Conservation (phyloP, 2,888 invertebrate species). For the Fabriciana adippe region DNA sequence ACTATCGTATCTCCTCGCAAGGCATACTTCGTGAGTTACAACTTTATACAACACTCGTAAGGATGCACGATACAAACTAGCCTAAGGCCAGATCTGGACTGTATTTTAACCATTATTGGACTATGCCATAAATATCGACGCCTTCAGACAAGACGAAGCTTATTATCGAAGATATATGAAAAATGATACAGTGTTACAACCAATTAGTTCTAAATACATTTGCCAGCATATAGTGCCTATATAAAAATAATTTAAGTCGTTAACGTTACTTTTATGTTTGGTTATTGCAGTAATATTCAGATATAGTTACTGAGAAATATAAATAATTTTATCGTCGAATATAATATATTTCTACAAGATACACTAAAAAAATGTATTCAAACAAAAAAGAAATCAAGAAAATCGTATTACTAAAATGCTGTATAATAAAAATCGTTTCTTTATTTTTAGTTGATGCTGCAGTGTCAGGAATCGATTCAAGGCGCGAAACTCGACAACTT, state of each 20-base stretch:
- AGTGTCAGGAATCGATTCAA: slow-evolving; percentile 31
- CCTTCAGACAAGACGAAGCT: slow-evolving; percentile 26
- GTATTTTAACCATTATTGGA: slow-evolving; percentile 52
- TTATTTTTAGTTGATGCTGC: slow-evolving; percentile 22
- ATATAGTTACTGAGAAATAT: no score
- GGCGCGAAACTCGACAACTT: slow-evolving; percentile 76
- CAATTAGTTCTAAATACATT: slow-evolving; percentile 17
- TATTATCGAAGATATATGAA: slow-evolving; percentile 39
- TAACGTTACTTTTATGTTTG: no score
- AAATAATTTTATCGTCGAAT: no score
- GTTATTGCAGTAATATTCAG: no score
- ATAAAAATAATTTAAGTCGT: not conserved
- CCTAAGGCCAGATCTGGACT: slow-evolving; percentile 40
- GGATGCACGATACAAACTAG: slow-evolving; percentile 32
- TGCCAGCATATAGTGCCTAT: not conserved
- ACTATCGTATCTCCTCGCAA: slow-evolving; percentile 1
- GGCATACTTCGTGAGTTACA: slow-evolving; percentile 3
- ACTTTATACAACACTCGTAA: slow-evolving; percentile 27
- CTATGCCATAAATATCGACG: slow-evolving; percentile 47
- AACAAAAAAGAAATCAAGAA: no score
- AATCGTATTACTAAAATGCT: no score
- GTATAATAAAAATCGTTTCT: not conserved
- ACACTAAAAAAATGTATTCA: no score
- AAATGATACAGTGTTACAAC: slow-evolving; percentile 21
- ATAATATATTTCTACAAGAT: no score